Percentiles rank a stretch among this genome's conserved stretches.
Evolutionary conservation across 2,888 invertebrate genomes (phyloP).

Genomic region (Ditylenchus weischeri): DNA sequence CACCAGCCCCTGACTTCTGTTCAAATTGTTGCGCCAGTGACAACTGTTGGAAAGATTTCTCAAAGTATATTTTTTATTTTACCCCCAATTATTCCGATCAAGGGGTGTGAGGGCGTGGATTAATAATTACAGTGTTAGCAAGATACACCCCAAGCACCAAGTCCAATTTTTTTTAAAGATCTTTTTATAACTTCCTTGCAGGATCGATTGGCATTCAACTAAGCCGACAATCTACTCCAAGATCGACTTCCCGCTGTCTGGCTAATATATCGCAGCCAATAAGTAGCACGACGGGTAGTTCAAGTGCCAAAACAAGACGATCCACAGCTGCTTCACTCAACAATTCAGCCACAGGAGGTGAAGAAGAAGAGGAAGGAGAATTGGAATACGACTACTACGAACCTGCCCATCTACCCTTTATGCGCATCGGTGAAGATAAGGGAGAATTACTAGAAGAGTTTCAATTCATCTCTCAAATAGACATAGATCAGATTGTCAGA

Average conservation of each 20-base stretch:
- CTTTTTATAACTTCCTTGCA: background rate
- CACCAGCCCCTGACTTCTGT: background rate
- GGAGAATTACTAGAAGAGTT: background rate
- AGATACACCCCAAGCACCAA: too few species aligned
- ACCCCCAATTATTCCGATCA: too few species aligned
- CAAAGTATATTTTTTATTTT: too few species aligned
- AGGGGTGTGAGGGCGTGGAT: too few species aligned
- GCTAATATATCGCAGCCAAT: background rate
- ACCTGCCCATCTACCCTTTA: background rate
- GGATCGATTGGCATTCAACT: slow-evolving; percentile 52
- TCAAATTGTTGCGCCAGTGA: too few species aligned
- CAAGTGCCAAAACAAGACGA: background rate
- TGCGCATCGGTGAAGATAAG: background rate
- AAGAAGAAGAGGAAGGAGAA: slow-evolving; percentile 7
- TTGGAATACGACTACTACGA: slow-evolving; percentile 18
- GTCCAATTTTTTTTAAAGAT: background rate
- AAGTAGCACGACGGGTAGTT: too few species aligned
- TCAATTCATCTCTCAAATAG: slow-evolving; percentile 46
- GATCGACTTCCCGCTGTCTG: slow-evolving; percentile 27
- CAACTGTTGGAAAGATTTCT: too few species aligned
- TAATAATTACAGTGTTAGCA: too few species aligned
- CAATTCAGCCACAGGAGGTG: background rate
- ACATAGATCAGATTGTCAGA: slow-evolving; percentile 48
- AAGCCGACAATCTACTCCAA: slow-evolving; percentile 49
- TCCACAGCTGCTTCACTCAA: background rate